A percentile compares a stretch with the other conserved stretches of the same genome.
These are phyloP conservation scores for Tarsius wallacei DNA, from an alignment of 2,797 vertebrate species.

Conservation along the genomic window DNA sequence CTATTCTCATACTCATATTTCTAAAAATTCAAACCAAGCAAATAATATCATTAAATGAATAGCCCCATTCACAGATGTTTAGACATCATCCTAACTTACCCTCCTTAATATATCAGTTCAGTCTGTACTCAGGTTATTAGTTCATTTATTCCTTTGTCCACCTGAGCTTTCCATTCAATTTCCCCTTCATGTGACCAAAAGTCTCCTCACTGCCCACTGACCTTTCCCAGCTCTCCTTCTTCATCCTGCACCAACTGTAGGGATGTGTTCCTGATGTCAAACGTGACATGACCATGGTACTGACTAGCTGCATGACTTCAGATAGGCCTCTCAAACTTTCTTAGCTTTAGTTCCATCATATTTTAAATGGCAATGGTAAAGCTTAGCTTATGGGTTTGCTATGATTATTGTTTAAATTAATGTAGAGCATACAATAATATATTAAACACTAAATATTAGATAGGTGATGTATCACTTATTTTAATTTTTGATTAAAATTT, in stretches of 20 bases:
- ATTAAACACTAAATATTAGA: not conserved
- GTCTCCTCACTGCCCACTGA: not conserved
- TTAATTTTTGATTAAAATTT: not conserved
- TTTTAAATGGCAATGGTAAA: not conserved
- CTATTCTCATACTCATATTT: not conserved
- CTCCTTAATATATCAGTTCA: not conserved
- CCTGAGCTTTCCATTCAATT: not conserved
- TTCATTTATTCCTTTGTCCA: not conserved
- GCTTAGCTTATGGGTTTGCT: not conserved
- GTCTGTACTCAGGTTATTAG: not conserved
- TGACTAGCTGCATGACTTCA: not conserved
- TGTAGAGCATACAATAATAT: not conserved
- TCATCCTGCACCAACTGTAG: not conserved
- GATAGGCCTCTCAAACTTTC: not conserved
- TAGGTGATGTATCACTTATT: not conserved
- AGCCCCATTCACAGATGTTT: not conserved
- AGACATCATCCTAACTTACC: not conserved
- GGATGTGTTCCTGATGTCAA: not conserved
- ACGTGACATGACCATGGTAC: not conserved
- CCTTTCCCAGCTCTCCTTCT: not conserved
- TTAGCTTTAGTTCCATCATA: not conserved
- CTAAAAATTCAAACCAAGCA: slow-evolving; percentile 16
- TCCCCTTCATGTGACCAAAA: not conserved
- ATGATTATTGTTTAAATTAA: not conserved
- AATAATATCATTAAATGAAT: not conserved